Evolutionary conservation across 2,888 invertebrate species (phyloP).

Genomic region (Sinopyrophorus schimmeli): DNA sequence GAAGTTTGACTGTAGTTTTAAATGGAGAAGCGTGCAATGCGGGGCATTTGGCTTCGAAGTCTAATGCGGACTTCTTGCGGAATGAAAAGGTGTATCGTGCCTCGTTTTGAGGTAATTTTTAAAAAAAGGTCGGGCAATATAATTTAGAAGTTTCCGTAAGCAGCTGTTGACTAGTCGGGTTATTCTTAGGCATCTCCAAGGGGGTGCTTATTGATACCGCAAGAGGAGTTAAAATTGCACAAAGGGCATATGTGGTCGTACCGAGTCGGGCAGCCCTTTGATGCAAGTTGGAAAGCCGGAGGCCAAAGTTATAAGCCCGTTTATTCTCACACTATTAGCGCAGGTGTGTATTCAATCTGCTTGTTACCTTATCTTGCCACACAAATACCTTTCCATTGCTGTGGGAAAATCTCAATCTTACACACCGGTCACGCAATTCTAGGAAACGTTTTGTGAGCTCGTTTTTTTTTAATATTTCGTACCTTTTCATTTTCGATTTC

Average conservation of each 20-base stretch:
- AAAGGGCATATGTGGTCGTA: slow-evolving; percentile 35
- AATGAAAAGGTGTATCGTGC: no score
- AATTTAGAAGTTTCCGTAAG: no score
- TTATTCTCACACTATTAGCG: slow-evolving; percentile 48
- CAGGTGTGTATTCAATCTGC: slow-evolving; percentile 51
- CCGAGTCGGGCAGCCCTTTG: slow-evolving; percentile 33
- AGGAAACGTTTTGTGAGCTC: slow-evolving; percentile 27
- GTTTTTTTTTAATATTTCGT: neutral
- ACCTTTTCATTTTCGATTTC: no score
- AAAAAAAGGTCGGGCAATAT: slow-evolving; percentile 9
- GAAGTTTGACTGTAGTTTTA: no score
- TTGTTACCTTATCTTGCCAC: slow-evolving; percentile 48
- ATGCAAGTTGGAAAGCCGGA: slow-evolving; percentile 29
- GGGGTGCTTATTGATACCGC: slow-evolving; percentile 42
- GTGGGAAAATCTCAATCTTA: slow-evolving; percentile 48
- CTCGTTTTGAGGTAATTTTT: slow-evolving; percentile 3
- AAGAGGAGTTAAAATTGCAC: slow-evolving; percentile 41
- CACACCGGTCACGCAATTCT: slow-evolving; percentile 37
- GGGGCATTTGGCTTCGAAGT: no score
- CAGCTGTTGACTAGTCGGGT: slow-evolving; percentile 33
- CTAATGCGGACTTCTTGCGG: no score
- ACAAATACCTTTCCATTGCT: slow-evolving; percentile 47
- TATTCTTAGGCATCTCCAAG: slow-evolving; percentile 32
- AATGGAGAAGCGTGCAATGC: no score
- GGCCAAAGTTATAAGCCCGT: slow-evolving; percentile 29